Evolutionary conservation across 2,888 invertebrate genomes (phyloP).

Genomic region (Ophioninae sp.): DNA sequence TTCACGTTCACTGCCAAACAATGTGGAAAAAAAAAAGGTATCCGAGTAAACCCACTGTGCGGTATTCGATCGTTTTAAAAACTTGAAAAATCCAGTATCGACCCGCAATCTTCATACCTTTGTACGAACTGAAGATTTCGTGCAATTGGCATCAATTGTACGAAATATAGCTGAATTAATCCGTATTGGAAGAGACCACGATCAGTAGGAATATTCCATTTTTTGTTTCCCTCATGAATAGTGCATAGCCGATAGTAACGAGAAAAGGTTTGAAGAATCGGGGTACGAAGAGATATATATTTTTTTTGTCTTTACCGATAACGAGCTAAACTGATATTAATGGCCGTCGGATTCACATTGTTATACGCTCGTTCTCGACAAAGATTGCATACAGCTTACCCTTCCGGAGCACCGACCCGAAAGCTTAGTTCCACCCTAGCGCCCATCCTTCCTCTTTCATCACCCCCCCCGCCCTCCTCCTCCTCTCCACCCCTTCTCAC

Average conservation of each 20-base stretch:
- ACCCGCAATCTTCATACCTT: too few species aligned
- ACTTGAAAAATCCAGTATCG: too few species aligned
- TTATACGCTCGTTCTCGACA: not conserved
- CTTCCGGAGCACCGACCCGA: not conserved
- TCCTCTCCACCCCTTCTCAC: too few species aligned
- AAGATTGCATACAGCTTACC: not conserved
- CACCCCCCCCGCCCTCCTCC: too few species aligned
- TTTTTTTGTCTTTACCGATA: conserved; percentile 28
- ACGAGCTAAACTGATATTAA: conserved; percentile 50
- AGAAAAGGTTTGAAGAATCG: conserved; percentile 10
- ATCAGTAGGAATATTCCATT: not conserved
- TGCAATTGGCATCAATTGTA: too few species aligned
- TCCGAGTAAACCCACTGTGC: too few species aligned
- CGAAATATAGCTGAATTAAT: too few species aligned
- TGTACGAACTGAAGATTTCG: too few species aligned
- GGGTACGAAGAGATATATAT: not conserved
- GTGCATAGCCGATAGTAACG: not conserved
- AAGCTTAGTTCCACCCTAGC: not conserved
- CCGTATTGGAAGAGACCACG: too few species aligned
- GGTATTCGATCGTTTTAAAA: too few species aligned
- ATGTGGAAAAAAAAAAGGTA: too few species aligned
- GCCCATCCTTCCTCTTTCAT: not conserved
- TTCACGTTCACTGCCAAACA: too few species aligned
- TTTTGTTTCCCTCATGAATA: not conserved
- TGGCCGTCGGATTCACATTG: conserved; percentile 36